These are phyloP conservation scores for Ploceus nigricollis DNA, from an alignment of 2,113 vertebrate genomes.

Conservation along the genomic window DNA sequence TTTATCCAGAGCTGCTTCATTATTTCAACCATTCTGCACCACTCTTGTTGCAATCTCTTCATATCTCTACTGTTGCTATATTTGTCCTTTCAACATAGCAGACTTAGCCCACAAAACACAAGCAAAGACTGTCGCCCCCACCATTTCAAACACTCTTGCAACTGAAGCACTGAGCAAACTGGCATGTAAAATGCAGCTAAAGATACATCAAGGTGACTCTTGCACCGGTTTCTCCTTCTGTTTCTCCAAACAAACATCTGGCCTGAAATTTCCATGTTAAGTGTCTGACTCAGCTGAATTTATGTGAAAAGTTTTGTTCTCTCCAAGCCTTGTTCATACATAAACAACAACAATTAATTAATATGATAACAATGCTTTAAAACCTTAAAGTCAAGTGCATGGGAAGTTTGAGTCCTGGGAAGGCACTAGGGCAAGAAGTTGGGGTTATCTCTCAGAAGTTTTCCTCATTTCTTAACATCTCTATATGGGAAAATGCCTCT, in stretches of 20 bases:
- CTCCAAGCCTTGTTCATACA: neutral
- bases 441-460: neutral
- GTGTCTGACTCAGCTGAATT: neutral
- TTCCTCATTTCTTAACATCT: neutral
- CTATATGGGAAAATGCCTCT: neutral
- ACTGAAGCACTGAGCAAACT: neutral
- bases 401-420: neutral
- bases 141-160: neutral
- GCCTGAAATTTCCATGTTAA: neutral
- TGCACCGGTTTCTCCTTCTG: neutral
- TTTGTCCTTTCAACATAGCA: neutral
- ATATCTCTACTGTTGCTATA: neutral
- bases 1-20: neutral
- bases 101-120: neutral
- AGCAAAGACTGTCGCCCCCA: accelerated
- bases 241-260: neutral
- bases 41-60: accelerated
- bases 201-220: neutral
- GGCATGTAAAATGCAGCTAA: neutral
- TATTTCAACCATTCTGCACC: neutral
- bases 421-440: neutral
- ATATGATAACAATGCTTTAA: neutral
- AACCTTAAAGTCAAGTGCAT: neutral
- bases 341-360: neutral
- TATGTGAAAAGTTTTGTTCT: neutral